Evolutionary conservation across 2,113 vertebrate genomes (phyloP).

Genomic region (Cavia aperea): DNA sequence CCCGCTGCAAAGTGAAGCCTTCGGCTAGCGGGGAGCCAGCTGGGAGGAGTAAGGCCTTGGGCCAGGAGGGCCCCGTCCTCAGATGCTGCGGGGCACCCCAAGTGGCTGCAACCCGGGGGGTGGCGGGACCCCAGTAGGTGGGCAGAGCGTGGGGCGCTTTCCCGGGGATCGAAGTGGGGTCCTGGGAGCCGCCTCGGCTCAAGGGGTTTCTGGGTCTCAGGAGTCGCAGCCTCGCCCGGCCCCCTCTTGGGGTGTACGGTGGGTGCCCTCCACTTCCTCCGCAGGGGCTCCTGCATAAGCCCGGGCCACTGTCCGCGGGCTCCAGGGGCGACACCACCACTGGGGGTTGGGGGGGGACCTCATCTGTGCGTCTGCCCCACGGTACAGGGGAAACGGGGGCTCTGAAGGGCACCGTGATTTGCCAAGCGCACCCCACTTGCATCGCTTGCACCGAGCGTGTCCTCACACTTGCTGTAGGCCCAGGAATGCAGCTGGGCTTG

Average conservation of each 20-base stretch:
- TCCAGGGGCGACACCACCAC: accelerated
- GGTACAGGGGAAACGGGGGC: background rate
- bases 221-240: too few species aligned
- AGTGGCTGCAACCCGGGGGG: background rate
- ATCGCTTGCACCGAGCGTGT: accelerated
- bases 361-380: too few species aligned
- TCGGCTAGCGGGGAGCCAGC: background rate
- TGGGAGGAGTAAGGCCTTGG: background rate
- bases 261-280: too few species aligned
- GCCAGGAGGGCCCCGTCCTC: background rate
- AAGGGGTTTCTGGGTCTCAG: too few species aligned
- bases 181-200: too few species aligned
- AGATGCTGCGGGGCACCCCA: background rate
- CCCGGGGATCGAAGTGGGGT: too few species aligned
- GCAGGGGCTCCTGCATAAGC: accelerated
- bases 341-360: background rate
- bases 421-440: background rate
- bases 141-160: too few species aligned
- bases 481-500: accelerated
- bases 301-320: accelerated
- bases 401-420: background rate
- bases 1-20: background rate
- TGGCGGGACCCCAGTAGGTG: background rate
- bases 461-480: background rate
- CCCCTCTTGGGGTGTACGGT: too few species aligned